These are phyloP conservation scores for Sinohyriopsis cumingii DNA, from an alignment of 2,888 invertebrate genomes.

Conservation along the genomic window DNA sequence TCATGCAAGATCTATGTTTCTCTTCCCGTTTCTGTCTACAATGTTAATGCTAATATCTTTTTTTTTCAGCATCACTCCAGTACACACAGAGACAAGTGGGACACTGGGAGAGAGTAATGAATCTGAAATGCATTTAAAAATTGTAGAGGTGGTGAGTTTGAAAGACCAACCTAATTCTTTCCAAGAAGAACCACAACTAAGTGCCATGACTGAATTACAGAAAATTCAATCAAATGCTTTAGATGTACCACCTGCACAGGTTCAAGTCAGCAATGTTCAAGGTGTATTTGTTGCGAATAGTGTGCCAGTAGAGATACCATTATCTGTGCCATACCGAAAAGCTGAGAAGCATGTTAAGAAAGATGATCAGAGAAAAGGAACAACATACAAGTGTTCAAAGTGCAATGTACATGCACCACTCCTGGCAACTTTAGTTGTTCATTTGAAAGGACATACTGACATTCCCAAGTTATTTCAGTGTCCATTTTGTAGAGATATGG, in stretches of 20 bases:
- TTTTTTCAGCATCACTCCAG: too few relatives aligned
- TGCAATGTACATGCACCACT: constrained; percentile 63
- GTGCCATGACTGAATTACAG: not conserved
- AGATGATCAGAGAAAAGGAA: constrained; percentile 20
- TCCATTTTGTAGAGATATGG: constrained; percentile 56
- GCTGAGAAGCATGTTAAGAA: not conserved
- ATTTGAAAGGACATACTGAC: constrained; percentile 54
- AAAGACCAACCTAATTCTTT: constrained; percentile 22
- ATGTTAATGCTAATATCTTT: too few relatives aligned
- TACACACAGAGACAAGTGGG: too few relatives aligned
- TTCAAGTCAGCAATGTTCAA: not conserved
- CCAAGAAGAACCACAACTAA: not conserved
- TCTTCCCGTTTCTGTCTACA: too few relatives aligned
- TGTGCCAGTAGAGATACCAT: too few relatives aligned
- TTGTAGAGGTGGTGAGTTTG: constrained; percentile 59
- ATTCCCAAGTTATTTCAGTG: constrained; percentile 57
- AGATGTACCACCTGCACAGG: constrained; percentile 2
- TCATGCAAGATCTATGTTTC: too few relatives aligned
- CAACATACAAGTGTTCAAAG: constrained; percentile 59
- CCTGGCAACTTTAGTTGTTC: constrained; percentile 59
- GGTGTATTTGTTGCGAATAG: too few relatives aligned
- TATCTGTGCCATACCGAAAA: too few relatives aligned
- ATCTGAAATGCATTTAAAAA: constrained; percentile 45
- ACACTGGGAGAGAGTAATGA: too few relatives aligned
- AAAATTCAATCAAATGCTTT: not conserved